Evolutionary conservation across 2,888 invertebrate species (phyloP), one percentile per base, ranked within the genome.

Genomic region (Drosophila subquinaria): DNA sequence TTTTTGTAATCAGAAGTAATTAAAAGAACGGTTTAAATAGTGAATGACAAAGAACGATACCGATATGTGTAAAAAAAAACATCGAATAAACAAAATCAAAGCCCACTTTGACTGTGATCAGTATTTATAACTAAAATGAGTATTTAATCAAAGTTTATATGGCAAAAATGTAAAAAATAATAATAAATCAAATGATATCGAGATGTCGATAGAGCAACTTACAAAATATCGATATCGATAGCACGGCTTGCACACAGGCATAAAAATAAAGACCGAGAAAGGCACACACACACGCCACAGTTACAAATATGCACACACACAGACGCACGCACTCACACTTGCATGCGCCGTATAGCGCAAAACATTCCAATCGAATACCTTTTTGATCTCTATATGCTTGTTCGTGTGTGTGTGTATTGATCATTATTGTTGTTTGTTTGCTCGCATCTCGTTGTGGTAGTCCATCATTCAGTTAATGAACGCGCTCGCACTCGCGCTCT

Each of bases 401-500:
- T 48, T 11, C 35, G 20, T 60, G 66, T 30, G 45, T 23, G 23
- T 23, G 23, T 67, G 50, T 62, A 65, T 63, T 72, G 63, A 79
- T 76, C 42, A 61, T 64, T 61, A 59, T 70, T 61, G n/a, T n/a
- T n/a, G 64, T 85, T 81, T 81, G 64, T 81, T 78, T 50, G 75
- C 36, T 76, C 43, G 45, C 62, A 79, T 69, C 69, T 63, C 76
- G 69, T 79, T 76, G 71, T 64, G 69, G 79, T 82, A 88, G 88
- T 88, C 79, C 82, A 72, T 88, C 85, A 83, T 73, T 81, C 81
- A 81, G 74, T 82, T 79, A 72, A 69, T 82, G 71, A 74, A 85
- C 79, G 65, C 70, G 50, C 68, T 72, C 62, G 60, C 52, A 42
- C 62, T 72, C 62, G 60, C 52, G 45, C 62, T 66, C 62, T 52